Conservation (phyloP, 2,797 vertebrate species). For the Mormyrus hasselquistii region DNA sequence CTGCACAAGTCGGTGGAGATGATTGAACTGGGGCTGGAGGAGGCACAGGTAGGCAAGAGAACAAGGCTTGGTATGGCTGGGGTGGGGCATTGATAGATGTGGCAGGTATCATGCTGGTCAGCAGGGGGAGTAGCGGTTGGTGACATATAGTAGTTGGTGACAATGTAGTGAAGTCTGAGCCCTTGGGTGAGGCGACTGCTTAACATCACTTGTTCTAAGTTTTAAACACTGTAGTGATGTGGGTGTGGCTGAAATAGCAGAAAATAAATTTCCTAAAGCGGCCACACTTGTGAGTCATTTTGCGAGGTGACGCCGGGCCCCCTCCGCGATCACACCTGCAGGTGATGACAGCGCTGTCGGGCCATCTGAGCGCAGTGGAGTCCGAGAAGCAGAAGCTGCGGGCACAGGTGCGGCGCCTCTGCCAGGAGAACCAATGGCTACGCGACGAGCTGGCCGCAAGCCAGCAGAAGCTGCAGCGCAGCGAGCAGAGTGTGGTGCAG, state of each 20-base stretch:
- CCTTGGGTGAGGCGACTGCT: neutral
- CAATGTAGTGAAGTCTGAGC: neutral
- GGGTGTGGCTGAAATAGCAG: neutral
- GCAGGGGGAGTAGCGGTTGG: neutral
- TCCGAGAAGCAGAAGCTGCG: slow-evolving; percentile 98
- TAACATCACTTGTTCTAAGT: neutral
- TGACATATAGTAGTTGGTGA: neutral
- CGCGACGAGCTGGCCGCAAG: slow-evolving; percentile 92
- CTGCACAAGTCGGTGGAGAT: slow-evolving; percentile 94
- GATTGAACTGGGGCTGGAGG: slow-evolving; percentile 92
- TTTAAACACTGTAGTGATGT: neutral
- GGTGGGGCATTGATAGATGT: neutral
- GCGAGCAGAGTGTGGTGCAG: slow-evolving; percentile 93
- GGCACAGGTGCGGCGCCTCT: slow-evolving; percentile 87
- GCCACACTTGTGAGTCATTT: neutral
- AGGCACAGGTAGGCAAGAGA: slow-evolving; percentile 78
- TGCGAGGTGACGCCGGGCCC: slow-evolving; percentile 27
- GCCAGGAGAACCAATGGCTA: slow-evolving; percentile 98
- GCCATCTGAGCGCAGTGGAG: slow-evolving; percentile 91
- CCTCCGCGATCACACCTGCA: slow-evolving; percentile 39
- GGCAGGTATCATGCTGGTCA: neutral
- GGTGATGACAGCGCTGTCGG: slow-evolving; percentile 98
- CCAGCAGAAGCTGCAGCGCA: slow-evolving; percentile 94
- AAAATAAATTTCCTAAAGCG: neutral
- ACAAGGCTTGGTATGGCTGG: neutral